Percentiles rank a stretch among this genome's conserved stretches.
Evolutionary conservation across 2,113 vertebrate genomes (phyloP).

Genomic region (Labeo rohita): DNA sequence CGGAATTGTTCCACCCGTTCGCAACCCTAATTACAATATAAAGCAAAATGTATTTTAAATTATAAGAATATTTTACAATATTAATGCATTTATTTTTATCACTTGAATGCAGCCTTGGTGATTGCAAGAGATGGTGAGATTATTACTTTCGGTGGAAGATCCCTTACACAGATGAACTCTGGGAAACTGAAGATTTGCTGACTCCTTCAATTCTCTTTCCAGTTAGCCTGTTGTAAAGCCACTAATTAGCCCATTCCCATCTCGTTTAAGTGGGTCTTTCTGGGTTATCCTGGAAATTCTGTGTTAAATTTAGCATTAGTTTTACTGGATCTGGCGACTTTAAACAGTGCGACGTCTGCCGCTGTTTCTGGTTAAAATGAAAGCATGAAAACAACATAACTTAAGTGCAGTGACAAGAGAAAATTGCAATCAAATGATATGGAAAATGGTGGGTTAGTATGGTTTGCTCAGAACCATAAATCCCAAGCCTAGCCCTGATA

Average conservation of each 20-base stretch:
- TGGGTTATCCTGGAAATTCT: conserved; percentile 25
- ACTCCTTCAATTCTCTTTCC: conserved; percentile 8
- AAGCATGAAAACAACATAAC: background rate
- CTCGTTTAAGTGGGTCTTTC: conserved; percentile 11
- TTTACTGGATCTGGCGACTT: conserved; percentile 19
- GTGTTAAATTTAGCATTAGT: conserved; percentile 7
- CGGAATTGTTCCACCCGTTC: no score
- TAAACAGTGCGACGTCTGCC: background rate
- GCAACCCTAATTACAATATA: no score
- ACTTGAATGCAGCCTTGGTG: background rate
- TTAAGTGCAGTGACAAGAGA: conserved; percentile 7
- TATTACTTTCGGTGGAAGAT: background rate
- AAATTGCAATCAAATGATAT: conserved; percentile 19
- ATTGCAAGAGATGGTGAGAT: background rate
- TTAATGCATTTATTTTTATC: background rate
- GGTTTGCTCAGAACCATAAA: background rate
- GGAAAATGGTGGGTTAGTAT: conserved; percentile 21
- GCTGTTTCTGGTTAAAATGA: background rate
- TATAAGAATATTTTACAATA: background rate
- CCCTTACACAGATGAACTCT: background rate
- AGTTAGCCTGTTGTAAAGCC: conserved; percentile 12
- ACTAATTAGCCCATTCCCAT: conserved; percentile 19
- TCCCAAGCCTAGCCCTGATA: background rate
- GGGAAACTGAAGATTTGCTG: background rate
- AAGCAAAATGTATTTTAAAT: no score